Conservation (phyloP, 2,888 invertebrate species). For the Hesperia comma region DNA sequence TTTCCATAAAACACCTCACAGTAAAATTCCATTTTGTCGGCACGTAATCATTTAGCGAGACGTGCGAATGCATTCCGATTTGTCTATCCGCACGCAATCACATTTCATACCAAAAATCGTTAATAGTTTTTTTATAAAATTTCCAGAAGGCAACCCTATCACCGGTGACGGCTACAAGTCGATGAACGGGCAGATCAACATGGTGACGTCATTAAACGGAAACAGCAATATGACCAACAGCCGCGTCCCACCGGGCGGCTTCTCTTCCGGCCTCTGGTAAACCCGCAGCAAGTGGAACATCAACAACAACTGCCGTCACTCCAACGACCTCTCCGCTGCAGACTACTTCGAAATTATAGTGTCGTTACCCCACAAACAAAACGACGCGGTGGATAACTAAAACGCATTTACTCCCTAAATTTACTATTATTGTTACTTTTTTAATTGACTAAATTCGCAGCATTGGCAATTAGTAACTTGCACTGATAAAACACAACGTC, state of each 20-base stretch:
- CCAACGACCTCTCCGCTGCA: conserved; percentile 34
- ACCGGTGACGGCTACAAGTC: conserved; percentile 85
- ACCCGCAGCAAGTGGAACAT: conserved; percentile 50
- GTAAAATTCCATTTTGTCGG: conserved; percentile 12
- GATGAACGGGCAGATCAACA: conserved; percentile 84
- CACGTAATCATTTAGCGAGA: conserved; percentile 15
- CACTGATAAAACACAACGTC: conserved; percentile 62
- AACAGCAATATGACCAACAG: conserved; percentile 74
- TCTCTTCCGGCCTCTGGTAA: conserved; percentile 88
- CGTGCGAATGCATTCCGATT: not conserved
- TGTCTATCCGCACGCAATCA: conserved; percentile 8
- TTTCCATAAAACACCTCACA: not conserved
- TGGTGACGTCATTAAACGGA: conserved; percentile 74
- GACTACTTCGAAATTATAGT: conserved; percentile 10
- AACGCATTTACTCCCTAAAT: conserved; percentile 68
- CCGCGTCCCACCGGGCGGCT: conserved; percentile 88
- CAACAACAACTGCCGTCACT: conserved; percentile 49
- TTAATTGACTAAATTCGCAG: conserved; percentile 64
- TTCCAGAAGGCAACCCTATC: conserved; percentile 84
- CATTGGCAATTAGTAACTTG: conserved; percentile 60
- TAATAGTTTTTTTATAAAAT: conserved; percentile 20
- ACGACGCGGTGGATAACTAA: conserved; percentile 23
- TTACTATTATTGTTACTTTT: conserved; percentile 45
- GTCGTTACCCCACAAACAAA: conserved; percentile 19
- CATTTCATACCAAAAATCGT: not conserved